Evolutionary conservation across 2,888 invertebrate genomes (phyloP).

Genomic region (Acronicta alni): DNA sequence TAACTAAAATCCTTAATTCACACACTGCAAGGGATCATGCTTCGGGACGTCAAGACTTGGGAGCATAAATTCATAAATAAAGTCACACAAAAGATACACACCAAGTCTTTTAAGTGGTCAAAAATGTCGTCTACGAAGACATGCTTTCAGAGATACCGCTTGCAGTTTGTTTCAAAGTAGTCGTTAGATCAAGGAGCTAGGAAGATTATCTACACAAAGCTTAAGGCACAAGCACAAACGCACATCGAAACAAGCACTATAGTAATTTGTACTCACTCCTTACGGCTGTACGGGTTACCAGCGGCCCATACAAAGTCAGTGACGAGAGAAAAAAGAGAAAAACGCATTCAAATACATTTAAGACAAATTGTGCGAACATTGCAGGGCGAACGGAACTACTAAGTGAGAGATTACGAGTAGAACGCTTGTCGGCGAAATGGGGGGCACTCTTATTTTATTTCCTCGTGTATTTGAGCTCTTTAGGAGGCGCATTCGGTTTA

Average conservation of each 20-base stretch:
- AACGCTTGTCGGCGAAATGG: constrained; percentile 86
- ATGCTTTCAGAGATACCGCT: constrained; percentile 79
- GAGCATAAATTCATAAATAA: constrained; percentile 61
- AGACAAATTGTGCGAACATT: constrained; percentile 89
- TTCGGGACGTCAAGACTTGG: constrained; percentile 77
- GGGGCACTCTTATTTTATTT: constrained; percentile 83
- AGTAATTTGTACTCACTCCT: constrained; percentile 92
- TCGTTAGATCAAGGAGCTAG: constrained; percentile 77
- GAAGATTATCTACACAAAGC: constrained; percentile 84
- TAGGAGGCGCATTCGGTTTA: constrained; percentile 83
- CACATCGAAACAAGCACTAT: constrained; percentile 89
- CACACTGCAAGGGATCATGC: constrained; percentile 88
- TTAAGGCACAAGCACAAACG: constrained; percentile 88
- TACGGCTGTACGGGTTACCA: constrained; percentile 91
- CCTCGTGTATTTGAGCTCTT: constrained; percentile 85
- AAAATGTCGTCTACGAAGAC: constrained; percentile 71
- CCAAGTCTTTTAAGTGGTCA: constrained; percentile 74
- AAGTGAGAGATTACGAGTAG: constrained; percentile 89
- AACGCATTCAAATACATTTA: constrained; percentile 90
- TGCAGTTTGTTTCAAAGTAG: constrained; percentile 83
- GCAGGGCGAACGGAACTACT: constrained; percentile 90
- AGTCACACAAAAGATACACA: constrained; percentile 68
- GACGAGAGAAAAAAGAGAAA: constrained; percentile 90
- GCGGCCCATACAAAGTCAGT: constrained; percentile 92
- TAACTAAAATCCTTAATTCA: constrained; percentile 73